A percentile compares a stretch with the other conserved stretches of the same genome.
phyloP scores from a whole-genome alignment of 2,888 invertebrate species.

The Byasa hedistus region DNA sequence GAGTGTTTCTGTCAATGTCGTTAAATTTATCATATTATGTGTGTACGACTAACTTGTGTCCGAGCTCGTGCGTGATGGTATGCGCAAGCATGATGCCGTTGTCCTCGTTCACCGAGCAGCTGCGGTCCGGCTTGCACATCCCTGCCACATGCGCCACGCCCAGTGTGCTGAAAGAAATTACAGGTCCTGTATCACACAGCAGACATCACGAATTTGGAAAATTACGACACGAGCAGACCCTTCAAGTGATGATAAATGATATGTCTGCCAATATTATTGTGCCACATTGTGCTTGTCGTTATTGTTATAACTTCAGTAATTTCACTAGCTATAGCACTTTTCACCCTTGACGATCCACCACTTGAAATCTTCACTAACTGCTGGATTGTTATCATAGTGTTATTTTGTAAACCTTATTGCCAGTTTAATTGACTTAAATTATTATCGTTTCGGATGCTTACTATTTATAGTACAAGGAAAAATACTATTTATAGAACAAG shows the following conservation, averaged over 20 bases:
- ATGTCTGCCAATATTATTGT: too few species aligned
- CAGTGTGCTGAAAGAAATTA: slow-evolving; percentile 81
- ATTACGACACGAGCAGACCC: background rate
- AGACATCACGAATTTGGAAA: slow-evolving; percentile 1
- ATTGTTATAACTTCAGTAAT: too few species aligned
- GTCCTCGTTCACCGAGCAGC: slow-evolving; percentile 95
- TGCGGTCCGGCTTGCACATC: slow-evolving; percentile 91
- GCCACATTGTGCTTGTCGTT: too few species aligned
- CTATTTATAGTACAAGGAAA: background rate
- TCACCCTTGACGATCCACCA: too few species aligned
- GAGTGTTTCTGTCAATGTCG: background rate
- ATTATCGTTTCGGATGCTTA: background rate
- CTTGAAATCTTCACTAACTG: too few species aligned
- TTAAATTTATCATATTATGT: background rate
- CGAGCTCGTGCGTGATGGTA: slow-evolving; percentile 94
- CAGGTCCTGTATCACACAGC: slow-evolving; percentile 6
- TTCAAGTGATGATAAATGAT: too few species aligned
- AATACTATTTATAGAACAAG: too few species aligned
- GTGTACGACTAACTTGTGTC: slow-evolving; percentile 88
- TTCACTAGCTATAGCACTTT: too few species aligned
- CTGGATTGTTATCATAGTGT: too few species aligned
- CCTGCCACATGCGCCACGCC: slow-evolving; percentile 94
- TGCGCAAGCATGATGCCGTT: slow-evolving; percentile 93
- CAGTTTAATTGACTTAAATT: too few species aligned
- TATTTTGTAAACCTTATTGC: too few species aligned